Evolutionary conservation across 2,888 invertebrate species (phyloP), one percentile per base, ranked within the genome.

Genomic region (Hypomecis atomaria): DNA sequence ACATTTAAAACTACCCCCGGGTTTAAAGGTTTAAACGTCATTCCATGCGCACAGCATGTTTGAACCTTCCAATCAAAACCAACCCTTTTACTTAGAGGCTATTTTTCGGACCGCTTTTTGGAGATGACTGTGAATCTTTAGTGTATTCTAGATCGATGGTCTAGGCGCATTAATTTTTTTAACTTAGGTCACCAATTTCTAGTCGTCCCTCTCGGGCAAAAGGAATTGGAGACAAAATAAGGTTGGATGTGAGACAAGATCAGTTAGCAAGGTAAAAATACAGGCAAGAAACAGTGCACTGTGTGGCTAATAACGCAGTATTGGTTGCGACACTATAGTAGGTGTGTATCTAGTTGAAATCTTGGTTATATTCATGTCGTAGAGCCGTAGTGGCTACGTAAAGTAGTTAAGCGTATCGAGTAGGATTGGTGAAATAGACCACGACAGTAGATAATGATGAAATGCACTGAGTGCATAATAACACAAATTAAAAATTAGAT

Each of bases 201-300:
- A 92, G 92, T 91, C 83, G 78, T 84, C 90, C 85, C 86, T 87
- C 84, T 88, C 90, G 88, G 89, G 87, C 77, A 87, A 86, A 85
- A 89, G 90, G 85, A 89, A 88, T 88, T 89, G 92, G 90, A 89
- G 91, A 83, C 87, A 89, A 88, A 92, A 91, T 91, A 91, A 89
- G 83, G 85, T 92, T 80, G 92, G 90, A 84, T 90, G 91, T 85
- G 89, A 91, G 81, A 87, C 91, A 82, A 90, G 90, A 86, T 86
- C 90, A 76, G 81, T 89, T 82, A 89, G 88, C 84, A 87, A 92
- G 92, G 92, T 92, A 92, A 91, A 85, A 82, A 77, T 73, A 82
- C 78, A 71, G 78, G 74, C 76, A 79, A 75, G 70, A 77, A 82
- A 83, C 83, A 83, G 76, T 77, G 86, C 90, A 89, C 87, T 78